Conservation (phyloP, 1,140 invertebrate genomes). For the Monochamus saltuarius region DNA sequence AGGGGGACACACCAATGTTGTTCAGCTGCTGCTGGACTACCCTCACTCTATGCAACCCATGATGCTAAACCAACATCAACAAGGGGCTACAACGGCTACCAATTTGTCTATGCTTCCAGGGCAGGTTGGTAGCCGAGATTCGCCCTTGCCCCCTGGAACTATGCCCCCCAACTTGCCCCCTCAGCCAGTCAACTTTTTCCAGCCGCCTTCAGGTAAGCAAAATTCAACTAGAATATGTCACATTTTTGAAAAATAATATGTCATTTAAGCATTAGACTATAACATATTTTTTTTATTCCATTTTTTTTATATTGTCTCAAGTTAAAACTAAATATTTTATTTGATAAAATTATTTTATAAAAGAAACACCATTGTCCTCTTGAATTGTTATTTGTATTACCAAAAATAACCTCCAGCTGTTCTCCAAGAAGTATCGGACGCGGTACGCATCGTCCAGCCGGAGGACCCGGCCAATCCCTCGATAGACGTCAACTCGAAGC, state of each 20-base stretch:
- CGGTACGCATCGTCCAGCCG: slow-evolving; percentile 52
- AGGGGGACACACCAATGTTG: slow-evolving; percentile 93
- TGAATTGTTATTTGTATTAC: no score
- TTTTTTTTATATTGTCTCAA: no score
- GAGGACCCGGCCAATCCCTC: slow-evolving; percentile 37
- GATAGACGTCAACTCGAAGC: slow-evolving; percentile 34
- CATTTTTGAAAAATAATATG: no score
- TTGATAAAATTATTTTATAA: no score
- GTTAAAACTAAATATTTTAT: no score
- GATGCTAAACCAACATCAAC: slow-evolving; percentile 51
- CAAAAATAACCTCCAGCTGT: slow-evolving; percentile 37
- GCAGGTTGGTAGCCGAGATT: slow-evolving; percentile 42
- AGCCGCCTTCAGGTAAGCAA: slow-evolving; percentile 45
- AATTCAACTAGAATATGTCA: neutral
- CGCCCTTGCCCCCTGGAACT: slow-evolving; percentile 31
- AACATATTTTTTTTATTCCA: no score
- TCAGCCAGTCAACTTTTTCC: slow-evolving; percentile 50
- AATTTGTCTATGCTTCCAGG: slow-evolving; percentile 45
- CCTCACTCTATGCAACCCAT: slow-evolving; percentile 84
- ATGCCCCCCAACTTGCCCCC: slow-evolving; percentile 49
- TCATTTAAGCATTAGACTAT: no score
- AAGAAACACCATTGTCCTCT: no score
- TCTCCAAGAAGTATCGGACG: slow-evolving; percentile 59
- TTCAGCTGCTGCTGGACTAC: slow-evolving; percentile 92
- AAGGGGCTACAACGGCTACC: slow-evolving; percentile 48